These are phyloP conservation scores for Solenodon paradoxus DNA, from an alignment of 2,113 vertebrate species.

Conservation along the genomic window DNA sequence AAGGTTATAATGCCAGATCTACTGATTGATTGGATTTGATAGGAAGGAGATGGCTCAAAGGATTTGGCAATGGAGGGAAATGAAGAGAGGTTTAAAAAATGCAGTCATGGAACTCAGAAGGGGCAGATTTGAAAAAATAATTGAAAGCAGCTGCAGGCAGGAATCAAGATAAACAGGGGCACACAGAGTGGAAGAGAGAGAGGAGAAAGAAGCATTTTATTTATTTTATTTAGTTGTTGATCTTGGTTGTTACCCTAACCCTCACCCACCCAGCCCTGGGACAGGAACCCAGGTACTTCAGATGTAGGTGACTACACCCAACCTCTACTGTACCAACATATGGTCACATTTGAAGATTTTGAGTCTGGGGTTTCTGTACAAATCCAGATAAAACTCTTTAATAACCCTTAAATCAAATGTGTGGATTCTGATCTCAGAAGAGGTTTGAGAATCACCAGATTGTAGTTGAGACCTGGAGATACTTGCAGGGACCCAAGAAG, in stretches of 20 bases:
- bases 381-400: neutral
- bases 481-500: neutral
- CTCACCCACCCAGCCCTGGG: no score
- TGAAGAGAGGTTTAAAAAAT: neutral
- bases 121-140: neutral
- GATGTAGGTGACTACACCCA: no score
- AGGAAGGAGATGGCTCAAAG: neutral
- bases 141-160: no score
- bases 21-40: neutral
- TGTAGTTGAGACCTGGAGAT: neutral
- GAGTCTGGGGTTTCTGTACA: neutral
- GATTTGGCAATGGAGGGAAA: neutral
- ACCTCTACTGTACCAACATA: no score
- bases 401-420: neutral
- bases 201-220: no score
- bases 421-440: neutral
- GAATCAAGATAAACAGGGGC: no score
- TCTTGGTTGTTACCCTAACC: no score
- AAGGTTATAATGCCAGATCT: neutral
- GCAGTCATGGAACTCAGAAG: neutral
- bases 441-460: neutral
- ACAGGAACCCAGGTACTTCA: no score
- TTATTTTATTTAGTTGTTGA: no score
- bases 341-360: no score
- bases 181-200: no score